Percentiles rank a stretch among this genome's conserved stretches.
phyloP scores from a whole-genome alignment of 2,888 invertebrate species.

The Plebejus melissa region DNA sequence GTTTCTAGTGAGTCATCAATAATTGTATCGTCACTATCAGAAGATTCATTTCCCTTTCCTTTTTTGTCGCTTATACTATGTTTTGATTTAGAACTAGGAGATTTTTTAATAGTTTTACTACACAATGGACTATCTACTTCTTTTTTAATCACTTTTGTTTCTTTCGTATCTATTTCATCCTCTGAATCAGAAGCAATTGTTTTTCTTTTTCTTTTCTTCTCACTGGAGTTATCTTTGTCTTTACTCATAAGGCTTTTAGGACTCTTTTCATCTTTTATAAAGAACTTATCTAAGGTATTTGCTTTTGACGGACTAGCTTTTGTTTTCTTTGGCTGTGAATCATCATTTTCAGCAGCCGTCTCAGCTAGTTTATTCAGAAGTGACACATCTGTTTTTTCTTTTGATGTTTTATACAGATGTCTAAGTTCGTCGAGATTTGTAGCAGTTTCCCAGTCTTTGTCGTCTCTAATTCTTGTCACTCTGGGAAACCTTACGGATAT shows the following conservation, averaged over 20 bases:
- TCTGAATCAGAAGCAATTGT: constrained; percentile 20
- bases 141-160: constrained; percentile 34
- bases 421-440: constrained; percentile 88
- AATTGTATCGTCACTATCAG: constrained; percentile 10
- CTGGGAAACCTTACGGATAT: constrained; percentile 97
- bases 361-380: constrained; percentile 71
- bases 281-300: constrained; percentile 37
- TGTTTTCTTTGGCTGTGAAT: constrained; percentile 51
- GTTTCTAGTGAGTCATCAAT: neutral
- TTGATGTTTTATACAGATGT: constrained; percentile 83
- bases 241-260: constrained; percentile 25
- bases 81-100: constrained; percentile 26
- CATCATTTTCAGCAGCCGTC: constrained; percentile 45
- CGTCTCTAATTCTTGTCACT: constrained; percentile 88
- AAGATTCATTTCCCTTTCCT: constrained; percentile 31
- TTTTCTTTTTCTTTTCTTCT: constrained; percentile 30
- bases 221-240: constrained; percentile 28
- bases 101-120: constrained; percentile 1
- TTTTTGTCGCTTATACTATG: neutral
- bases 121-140: constrained; percentile 36
- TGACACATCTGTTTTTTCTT: constrained; percentile 81
- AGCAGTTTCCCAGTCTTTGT: constrained; percentile 91
- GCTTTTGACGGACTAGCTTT: constrained; percentile 49
- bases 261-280: constrained; percentile 34
- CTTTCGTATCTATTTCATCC: constrained; percentile 22